A percentile compares a stretch with the other conserved stretches of the same genome.
Evolutionary conservation across 2,888 invertebrate species (phyloP).

Genomic region (Limnephilus marmoratus): DNA sequence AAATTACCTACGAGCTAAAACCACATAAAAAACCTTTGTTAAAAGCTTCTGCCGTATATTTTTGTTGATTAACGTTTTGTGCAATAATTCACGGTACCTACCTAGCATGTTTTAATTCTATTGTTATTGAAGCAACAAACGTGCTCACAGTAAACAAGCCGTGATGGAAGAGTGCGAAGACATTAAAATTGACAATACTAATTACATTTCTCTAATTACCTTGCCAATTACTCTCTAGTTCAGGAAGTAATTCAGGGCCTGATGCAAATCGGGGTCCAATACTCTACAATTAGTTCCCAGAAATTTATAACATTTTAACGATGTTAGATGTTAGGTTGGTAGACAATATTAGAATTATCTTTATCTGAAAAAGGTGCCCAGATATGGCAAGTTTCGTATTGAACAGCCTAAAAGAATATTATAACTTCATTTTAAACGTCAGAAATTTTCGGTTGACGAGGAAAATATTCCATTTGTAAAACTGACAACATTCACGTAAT

Average conservation of each 20-base stretch:
- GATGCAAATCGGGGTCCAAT: background rate
- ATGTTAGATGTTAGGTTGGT: background rate
- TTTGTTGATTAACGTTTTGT: background rate
- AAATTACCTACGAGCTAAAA: background rate
- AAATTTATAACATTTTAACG: background rate
- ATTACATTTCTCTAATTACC: conserved; percentile 2
- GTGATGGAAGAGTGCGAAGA: background rate
- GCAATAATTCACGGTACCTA: background rate
- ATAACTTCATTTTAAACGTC: too few relatives aligned
- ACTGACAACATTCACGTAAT: too few relatives aligned
- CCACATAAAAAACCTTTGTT: background rate
- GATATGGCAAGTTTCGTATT: background rate
- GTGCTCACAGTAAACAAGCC: background rate
- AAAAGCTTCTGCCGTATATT: background rate
- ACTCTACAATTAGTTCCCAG: background rate
- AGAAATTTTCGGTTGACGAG: too few relatives aligned
- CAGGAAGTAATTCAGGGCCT: background rate
- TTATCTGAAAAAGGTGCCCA: background rate
- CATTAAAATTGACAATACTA: background rate
- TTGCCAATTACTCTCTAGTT: background rate
- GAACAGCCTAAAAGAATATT: background rate
- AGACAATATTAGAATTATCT: background rate
- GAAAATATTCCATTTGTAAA: too few relatives aligned
- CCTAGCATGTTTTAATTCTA: background rate
- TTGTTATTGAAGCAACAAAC: background rate